Conservation (phyloP, 2,113 vertebrate species). For the Lagopus leucura region DNA sequence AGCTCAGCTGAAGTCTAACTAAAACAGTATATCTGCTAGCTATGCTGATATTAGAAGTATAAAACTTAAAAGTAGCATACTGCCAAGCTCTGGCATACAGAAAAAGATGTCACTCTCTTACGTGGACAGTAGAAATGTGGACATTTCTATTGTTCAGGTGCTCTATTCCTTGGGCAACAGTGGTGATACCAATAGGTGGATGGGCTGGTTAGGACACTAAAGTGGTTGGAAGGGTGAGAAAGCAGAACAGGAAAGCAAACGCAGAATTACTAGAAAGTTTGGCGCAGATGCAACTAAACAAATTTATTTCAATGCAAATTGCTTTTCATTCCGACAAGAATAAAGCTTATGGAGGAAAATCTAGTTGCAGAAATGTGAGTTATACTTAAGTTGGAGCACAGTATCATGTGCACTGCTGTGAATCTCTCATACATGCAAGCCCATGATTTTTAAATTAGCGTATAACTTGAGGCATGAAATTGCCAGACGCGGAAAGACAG, state of each 20-base stretch:
- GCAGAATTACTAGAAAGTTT: slow-evolving; percentile 18
- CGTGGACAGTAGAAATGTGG: background rate
- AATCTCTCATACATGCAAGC: background rate
- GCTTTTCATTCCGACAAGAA: slow-evolving; percentile 17
- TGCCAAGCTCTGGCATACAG: rapidly evolving
- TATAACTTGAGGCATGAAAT: background rate
- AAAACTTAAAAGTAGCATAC: background rate
- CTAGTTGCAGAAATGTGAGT: background rate
- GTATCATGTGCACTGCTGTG: background rate
- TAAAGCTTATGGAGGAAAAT: background rate
- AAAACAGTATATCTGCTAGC: background rate
- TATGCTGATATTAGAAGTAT: background rate
- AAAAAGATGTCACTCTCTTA: background rate
- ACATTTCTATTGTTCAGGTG: background rate
- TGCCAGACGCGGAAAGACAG: background rate
- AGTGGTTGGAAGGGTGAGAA: background rate
- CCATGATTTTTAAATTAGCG: background rate
- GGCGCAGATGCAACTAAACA: background rate
- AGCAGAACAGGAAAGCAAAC: slow-evolving; percentile 11
- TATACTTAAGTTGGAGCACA: background rate
- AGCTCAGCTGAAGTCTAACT: background rate
- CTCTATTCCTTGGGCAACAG: background rate
- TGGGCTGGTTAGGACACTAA: background rate
- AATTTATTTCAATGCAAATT: background rate
- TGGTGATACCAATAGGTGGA: background rate